Conservation (phyloP, 2,113 vertebrate genomes). For the Engystomops pustulosus region DNA sequence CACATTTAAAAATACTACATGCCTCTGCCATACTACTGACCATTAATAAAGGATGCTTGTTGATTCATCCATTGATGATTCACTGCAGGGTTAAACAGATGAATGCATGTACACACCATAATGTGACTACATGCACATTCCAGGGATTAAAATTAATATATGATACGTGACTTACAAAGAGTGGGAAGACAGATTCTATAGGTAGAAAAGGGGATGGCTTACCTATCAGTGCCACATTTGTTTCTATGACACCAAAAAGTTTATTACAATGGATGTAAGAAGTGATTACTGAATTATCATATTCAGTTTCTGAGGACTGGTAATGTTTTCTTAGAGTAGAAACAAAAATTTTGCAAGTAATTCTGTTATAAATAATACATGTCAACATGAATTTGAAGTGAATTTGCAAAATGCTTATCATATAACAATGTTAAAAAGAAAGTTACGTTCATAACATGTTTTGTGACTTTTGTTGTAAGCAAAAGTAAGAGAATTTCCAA, state of each 20-base stretch:
- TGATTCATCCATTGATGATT: conserved; percentile 19
- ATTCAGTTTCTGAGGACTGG: background rate
- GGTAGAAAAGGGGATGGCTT: background rate
- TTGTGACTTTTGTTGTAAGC: too few species aligned
- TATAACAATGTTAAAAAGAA: background rate
- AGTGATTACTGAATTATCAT: background rate
- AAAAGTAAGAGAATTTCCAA: too few species aligned
- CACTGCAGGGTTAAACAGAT: background rate
- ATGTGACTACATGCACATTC: conserved; percentile 11
- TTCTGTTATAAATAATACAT: background rate
- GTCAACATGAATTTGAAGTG: too few species aligned
- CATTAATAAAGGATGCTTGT: background rate
- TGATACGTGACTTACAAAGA: conserved; percentile 13
- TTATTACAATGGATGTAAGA: background rate
- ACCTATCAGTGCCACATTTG: background rate
- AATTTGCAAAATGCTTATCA: too few species aligned
- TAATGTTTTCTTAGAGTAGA: background rate
- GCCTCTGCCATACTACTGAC: background rate
- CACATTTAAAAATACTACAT: background rate
- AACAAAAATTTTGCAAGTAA: background rate
- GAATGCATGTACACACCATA: background rate
- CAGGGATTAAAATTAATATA: conserved; percentile 7
- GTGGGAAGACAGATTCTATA: conserved; percentile 17
- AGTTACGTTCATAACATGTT: too few species aligned
- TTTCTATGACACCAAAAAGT: conserved; percentile 9